A percentile compares a stretch with the other conserved stretches of the same genome.
Evolutionary conservation across 2,797 vertebrate species (phyloP).

Genomic region (Pipistrellus pygmaeus): DNA sequence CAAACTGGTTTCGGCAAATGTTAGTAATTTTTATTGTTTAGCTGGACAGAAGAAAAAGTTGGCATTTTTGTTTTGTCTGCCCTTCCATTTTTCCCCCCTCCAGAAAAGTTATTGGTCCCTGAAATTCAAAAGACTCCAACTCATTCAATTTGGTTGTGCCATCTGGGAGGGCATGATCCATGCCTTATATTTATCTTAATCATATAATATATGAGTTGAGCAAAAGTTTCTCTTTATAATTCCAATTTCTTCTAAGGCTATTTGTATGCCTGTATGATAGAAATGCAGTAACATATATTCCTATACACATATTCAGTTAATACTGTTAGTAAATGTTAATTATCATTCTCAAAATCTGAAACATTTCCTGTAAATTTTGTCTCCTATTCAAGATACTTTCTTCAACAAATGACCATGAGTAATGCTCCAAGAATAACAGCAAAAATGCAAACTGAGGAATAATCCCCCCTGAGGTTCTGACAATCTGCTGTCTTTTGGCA

Average conservation of each 20-base stretch:
- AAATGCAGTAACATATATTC: constrained; percentile 43
- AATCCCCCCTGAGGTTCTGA: constrained; percentile 56
- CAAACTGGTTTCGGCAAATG: too few relatives aligned
- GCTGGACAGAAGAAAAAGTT: background rate
- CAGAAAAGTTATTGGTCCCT: background rate
- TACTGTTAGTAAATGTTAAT: constrained; percentile 3
- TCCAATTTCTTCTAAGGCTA: background rate
- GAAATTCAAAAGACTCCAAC: background rate
- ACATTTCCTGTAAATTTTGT: constrained; percentile 39
- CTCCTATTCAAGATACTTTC: constrained; percentile 27
- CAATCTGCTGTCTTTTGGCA: constrained; percentile 73
- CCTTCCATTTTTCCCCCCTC: background rate
- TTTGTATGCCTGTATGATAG: background rate
- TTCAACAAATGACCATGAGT: constrained; percentile 48
- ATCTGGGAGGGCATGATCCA: background rate
- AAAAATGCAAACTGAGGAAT: constrained; percentile 41
- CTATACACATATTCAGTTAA: constrained; percentile 24
- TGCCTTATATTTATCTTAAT: constrained; percentile 24
- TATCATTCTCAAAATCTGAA: constrained; percentile 25
- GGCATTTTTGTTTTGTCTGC: background rate
- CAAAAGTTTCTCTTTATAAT: constrained; percentile 9
- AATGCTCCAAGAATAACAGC: constrained; percentile 41
- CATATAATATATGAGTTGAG: background rate
- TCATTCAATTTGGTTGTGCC: background rate
- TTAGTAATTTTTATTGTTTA: background rate